Percentiles rank a stretch among this genome's conserved stretches.
phyloP scores from a whole-genome alignment of 1,140 invertebrate species.

The Brachionus rotundiformis region DNA sequence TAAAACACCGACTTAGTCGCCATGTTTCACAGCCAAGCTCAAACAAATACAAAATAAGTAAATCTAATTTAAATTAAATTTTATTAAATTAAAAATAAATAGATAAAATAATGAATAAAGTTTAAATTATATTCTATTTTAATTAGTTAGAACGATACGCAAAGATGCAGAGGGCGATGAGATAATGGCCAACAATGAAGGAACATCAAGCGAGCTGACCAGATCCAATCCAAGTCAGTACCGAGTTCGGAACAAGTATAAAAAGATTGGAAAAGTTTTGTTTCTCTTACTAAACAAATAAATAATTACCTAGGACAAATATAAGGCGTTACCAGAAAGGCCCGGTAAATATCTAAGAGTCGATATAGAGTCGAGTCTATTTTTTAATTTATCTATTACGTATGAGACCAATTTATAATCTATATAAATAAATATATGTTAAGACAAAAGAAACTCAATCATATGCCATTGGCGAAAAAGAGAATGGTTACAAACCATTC shows the following conservation, averaged over 20 bases:
- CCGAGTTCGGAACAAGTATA: neutral
- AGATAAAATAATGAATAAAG: no score
- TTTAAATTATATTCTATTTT: neutral
- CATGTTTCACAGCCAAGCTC: neutral
- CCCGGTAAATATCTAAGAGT: neutral
- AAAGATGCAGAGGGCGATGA: conserved; percentile 20
- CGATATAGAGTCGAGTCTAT: neutral
- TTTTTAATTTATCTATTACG: neutral
- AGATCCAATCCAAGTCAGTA: neutral
- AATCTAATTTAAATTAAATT: neutral
- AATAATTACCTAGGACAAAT: no score
- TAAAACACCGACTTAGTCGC: neutral
- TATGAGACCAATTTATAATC: neutral
- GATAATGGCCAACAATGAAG: conserved; percentile 5
- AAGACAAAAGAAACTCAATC: neutral
- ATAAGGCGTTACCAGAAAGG: neutral
- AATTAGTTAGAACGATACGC: neutral
- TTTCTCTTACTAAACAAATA: no score
- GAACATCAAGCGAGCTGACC: neutral
- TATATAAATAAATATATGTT: neutral
- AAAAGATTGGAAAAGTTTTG: no score
- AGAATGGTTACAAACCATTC: conserved; percentile 7
- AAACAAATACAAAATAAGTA: conserved; percentile 15
- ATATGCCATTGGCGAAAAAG: conserved; percentile 31
- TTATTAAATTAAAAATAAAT: neutral